Conservation (phyloP, 2,797 vertebrate species). For the Tragopan temminckii region DNA sequence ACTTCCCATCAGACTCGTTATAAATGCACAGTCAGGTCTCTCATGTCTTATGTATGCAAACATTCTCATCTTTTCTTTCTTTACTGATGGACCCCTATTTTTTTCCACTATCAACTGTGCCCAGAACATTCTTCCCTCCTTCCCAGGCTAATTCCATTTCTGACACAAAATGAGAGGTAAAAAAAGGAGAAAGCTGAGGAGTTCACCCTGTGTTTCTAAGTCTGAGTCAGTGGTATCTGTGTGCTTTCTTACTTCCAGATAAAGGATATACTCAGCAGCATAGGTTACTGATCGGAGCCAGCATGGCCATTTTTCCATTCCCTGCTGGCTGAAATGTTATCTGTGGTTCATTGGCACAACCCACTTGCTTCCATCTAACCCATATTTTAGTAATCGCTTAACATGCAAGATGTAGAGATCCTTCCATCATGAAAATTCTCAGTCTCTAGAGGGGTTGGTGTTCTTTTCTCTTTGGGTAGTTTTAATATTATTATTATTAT, state of each 20-base stretch:
- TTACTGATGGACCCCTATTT: background rate
- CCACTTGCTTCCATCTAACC: background rate
- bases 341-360: too few relatives aligned
- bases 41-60: too few relatives aligned
- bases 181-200: background rate
- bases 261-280: background rate
- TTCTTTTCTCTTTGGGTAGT: background rate
- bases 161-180: background rate
- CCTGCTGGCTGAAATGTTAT: background rate
- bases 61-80: background rate
- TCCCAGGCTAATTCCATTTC: background rate
- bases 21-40: too few relatives aligned
- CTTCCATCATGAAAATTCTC: background rate
- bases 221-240: background rate
- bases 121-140: background rate
- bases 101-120: background rate
- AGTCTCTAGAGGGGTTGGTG: background rate
- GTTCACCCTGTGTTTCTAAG: background rate
- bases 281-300: background rate
- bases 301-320: background rate
- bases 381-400: background rate
- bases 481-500: too few relatives aligned
- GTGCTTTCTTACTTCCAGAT: background rate
- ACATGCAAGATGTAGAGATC: background rate
- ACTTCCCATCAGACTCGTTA: too few relatives aligned